These are phyloP conservation scores for Noctua janthina DNA, from an alignment of 2,888 invertebrate species.

Conservation along the genomic window DNA sequence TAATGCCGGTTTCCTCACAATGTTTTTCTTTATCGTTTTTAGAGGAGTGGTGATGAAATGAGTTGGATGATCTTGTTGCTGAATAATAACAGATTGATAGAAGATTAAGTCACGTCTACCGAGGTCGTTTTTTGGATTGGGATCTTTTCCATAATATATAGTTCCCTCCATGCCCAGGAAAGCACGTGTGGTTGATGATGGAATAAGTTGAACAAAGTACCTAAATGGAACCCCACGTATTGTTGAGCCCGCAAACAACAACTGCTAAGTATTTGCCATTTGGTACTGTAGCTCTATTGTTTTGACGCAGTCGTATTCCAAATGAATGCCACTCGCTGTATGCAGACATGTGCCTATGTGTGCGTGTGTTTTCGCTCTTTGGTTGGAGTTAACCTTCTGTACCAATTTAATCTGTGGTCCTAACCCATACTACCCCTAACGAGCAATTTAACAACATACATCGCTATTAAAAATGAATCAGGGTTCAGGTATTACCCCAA, in stretches of 20 bases:
- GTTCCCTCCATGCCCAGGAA: background rate
- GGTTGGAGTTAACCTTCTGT: background rate
- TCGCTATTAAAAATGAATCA: slow-evolving; percentile 64
- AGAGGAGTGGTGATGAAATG: background rate
- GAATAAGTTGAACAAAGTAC: background rate
- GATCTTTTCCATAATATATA: background rate
- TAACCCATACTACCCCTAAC: slow-evolving; percentile 30
- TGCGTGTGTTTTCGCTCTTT: background rate
- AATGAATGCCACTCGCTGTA: background rate
- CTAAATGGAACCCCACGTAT: background rate
- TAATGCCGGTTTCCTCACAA: background rate
- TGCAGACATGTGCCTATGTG: accelerated
- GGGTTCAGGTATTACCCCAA: slow-evolving; percentile 52
- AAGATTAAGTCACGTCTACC: background rate
- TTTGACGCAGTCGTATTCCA: background rate
- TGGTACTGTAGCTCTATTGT: background rate
- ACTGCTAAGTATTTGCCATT: background rate
- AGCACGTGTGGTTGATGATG: background rate
- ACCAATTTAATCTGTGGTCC: background rate
- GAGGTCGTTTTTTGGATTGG: background rate
- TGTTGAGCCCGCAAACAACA: background rate
- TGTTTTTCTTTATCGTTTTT: no score
- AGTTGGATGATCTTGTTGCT: background rate
- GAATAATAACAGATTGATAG: background rate
- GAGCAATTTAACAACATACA: slow-evolving; percentile 58